These are phyloP conservation scores for Agrochola litura DNA, from an alignment of 2,888 invertebrate genomes.

Conservation along the genomic window DNA sequence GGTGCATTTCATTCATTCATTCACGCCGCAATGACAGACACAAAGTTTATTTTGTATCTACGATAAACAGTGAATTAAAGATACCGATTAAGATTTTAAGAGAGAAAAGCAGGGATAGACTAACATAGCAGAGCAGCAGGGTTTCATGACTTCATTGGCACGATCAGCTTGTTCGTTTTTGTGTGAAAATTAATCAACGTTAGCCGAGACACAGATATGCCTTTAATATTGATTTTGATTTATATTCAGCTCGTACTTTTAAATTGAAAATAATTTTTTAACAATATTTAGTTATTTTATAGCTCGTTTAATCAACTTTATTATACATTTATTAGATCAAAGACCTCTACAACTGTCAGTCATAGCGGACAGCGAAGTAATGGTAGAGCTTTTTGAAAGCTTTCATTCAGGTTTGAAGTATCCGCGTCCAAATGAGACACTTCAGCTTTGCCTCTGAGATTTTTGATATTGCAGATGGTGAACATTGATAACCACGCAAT, in stretches of 20 bases:
- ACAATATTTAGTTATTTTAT: neutral
- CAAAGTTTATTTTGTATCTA: neutral
- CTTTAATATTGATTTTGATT: neutral
- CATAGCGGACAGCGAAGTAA: neutral
- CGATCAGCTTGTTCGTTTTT: neutral
- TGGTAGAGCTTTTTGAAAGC: neutral
- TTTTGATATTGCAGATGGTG: neutral
- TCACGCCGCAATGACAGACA: neutral
- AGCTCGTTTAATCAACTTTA: neutral
- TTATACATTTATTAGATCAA: neutral
- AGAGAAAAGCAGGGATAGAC: neutral
- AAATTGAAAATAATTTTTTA: no score
- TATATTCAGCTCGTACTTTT: neutral
- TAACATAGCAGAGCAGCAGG: neutral
- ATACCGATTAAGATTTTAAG: neutral
- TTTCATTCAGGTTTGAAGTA: neutral
- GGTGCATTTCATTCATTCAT: no score
- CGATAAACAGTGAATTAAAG: neutral
- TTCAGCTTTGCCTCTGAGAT: neutral
- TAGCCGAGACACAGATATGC: neutral
- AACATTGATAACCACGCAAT: neutral
- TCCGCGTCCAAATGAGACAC: neutral
- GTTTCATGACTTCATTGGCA: neutral
- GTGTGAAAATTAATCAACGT: neutral
- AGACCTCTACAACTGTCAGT: neutral